Base-by-base conservation (phyloP, 2,113 vertebrate genomes). In the Passer montanus region DNA sequence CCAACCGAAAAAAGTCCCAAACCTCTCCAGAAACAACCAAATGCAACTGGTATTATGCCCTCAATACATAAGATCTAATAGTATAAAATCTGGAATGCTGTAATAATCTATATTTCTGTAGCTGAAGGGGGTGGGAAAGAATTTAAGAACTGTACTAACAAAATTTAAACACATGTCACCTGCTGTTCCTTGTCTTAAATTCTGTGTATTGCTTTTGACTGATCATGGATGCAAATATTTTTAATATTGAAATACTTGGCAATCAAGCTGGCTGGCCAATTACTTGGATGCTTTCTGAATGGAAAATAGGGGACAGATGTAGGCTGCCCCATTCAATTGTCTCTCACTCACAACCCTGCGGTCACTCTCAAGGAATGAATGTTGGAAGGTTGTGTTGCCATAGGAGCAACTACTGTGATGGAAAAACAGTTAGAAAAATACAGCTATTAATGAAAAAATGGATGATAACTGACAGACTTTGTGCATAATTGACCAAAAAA, bases 391-490 rank as follows among this genome's bases (percentile, higher is more conserved):
- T 72, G 52, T 64, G 82, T 94, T 95, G 70, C 90, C 70, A 83
- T 80, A 95, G 95, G 49, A 93, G 94, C 90, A 83, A 77, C 59
- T 90, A 4, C 67, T 66, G 59, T 74, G 83, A 43, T 93, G 79
- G 82, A 85, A 94, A 95, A 92, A 87, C 23, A 87, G 55, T 89
- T 95, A 64, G 75, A 66, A 94, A 88, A 90, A 90, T 83, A 73
- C 33, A 80, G 41, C 79, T 90, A 53, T 73, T 88, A 90, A 83
- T 81, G 72, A 91, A 94, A 87, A 93, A 92, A 73, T 58, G 88
- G 37, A 43, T 89, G 44, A 72, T 76, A 83, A 80, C 67, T 85
- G 67, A 9, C 67, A 93, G 75, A 69, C 41, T 75, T 73, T 16
- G 35, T 84, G 80, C 68, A 70, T 87, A 87, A 69, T 49, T 83